Evolutionary conservation across 2,797 vertebrate genomes (phyloP).

Genomic region (Schizopygopsis malacanthus): DNA sequence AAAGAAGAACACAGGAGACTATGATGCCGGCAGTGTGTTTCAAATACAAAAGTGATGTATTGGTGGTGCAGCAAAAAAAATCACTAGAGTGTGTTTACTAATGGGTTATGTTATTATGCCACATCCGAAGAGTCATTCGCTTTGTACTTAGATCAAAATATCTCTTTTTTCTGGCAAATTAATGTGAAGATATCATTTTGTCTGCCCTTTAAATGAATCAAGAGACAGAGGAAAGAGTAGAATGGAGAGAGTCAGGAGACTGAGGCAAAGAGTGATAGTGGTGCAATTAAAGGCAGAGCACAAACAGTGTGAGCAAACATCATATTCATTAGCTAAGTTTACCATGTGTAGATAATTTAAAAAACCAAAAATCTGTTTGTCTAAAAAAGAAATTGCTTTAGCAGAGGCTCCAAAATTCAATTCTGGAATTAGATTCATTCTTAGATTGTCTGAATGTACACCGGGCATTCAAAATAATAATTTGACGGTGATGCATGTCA

Average conservation of each 20-base stretch:
- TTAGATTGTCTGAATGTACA: conserved; percentile 58
- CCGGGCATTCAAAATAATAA: not conserved
- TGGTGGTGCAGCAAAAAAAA: not conserved
- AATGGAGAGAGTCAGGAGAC: conserved; percentile 52
- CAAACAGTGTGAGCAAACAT: conserved; percentile 79
- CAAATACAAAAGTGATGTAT: not conserved
- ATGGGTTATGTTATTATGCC: not conserved
- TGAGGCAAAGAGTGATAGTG: conserved; percentile 64
- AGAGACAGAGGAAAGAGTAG: conserved; percentile 22
- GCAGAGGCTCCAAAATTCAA: conserved; percentile 61
- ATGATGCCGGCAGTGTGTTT: not conserved
- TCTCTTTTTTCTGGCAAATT: not conserved
- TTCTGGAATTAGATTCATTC: conserved; percentile 68
- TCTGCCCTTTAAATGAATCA: conserved; percentile 27
- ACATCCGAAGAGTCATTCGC: conserved; percentile 17
- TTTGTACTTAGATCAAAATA: no score
- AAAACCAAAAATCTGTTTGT: conserved; percentile 76
- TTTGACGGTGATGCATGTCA: conserved; percentile 7
- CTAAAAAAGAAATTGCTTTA: conserved; percentile 74
- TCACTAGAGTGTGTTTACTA: not conserved
- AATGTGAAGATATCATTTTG: conserved; percentile 9
- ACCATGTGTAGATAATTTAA: conserved; percentile 83
- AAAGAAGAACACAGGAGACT: no score
- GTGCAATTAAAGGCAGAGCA: conserved; percentile 83
- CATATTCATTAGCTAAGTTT: conserved; percentile 86